These are phyloP conservation scores for Borostomias antarcticus DNA, from an alignment of 2,797 vertebrate species.

Conservation along the genomic window DNA sequence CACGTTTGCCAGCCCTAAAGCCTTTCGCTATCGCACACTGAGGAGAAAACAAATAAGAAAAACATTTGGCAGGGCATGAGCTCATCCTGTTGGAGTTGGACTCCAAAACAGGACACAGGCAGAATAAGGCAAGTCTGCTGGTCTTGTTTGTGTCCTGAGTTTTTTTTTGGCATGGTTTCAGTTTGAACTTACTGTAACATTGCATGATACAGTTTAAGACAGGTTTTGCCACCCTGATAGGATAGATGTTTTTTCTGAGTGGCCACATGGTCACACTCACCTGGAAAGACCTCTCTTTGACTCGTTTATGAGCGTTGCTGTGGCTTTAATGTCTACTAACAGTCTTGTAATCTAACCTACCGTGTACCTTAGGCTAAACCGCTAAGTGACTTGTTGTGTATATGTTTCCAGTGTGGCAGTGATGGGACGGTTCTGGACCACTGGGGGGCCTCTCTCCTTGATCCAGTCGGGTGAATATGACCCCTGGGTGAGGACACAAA, in stretches of 20 bases:
- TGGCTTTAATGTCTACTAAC: conserved; percentile 15
- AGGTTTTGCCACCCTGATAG: conserved; percentile 47
- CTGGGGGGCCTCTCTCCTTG: conserved; percentile 5
- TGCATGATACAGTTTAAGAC: conserved; percentile 33
- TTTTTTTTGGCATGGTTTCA: conserved; percentile 24
- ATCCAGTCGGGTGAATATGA: neutral
- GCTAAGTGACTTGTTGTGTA: conserved; percentile 11
- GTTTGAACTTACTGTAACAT: conserved; percentile 30
- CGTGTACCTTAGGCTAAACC: conserved; percentile 29
- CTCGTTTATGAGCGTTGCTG: conserved; percentile 44
- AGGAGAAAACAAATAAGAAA: conserved; percentile 65
- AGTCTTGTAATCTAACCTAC: conserved; percentile 42
- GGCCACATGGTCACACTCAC: conserved; percentile 46
- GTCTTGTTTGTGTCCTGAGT: conserved; percentile 35
- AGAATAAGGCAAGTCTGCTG: conserved; percentile 33
- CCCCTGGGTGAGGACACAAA: neutral
- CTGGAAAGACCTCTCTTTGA: conserved; percentile 58
- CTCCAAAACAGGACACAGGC: conserved; percentile 67
- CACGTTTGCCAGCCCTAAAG: conserved; percentile 64
- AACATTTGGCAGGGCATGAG: conserved; percentile 50
- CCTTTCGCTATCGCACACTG: conserved; percentile 52
- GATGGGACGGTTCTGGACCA: conserved; percentile 3
- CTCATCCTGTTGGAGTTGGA: conserved; percentile 54
- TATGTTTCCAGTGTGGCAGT: conserved; percentile 16
- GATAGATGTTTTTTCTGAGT: conserved; percentile 33